Evolutionary conservation across 2,888 invertebrate species (phyloP), one percentile per base, ranked within the genome.

Genomic region (Cryptosula pallasiana): DNA sequence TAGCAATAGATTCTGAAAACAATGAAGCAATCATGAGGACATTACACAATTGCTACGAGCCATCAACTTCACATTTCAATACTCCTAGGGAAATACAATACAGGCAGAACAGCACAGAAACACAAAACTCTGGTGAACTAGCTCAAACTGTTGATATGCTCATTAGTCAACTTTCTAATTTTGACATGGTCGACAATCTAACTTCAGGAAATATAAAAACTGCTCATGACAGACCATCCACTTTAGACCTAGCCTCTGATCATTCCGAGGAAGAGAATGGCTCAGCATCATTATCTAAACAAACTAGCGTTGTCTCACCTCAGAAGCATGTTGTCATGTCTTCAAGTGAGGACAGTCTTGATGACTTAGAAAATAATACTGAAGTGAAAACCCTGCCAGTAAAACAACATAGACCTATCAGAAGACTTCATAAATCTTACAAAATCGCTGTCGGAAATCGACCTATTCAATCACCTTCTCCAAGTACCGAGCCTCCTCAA

Each of bases 321-420:
- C 45, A 45, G 5, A 5, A 45, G 20, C 9, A 5, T 45, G 45
- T 45, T 20, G 45, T 45, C 20, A 32, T 5, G 13, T 32, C 32
- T 25, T 63, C 63, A 20, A 63, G 63, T 34, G 63, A 63, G 3
- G 63, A 63, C 32, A 63, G 63, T 32, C 3, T 63, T 2, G 63
- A 63, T 13, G 63, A 63, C 3, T 32, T 34, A 27, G 63, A 63
- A 9, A 20, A 5, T 5, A 5, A 5, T 13, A 45, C 9, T 45
- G 9, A 45, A 5, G 45, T 45, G 20, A 45, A 5, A 45, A 45
- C 9, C 20, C 45, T 20, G 45, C 5, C 45, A 45, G 45, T 45
- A 20, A 45, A 20, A 45, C 45, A 45, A 20, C 63, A 63, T 63
- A 27, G 63, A 13, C 63, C 63, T 2, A 27, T 63, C 29, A 63